Evolutionary conservation across 92 coral and sea anemone genomes (phyloP).

Genomic region (Montipora capitata): DNA sequence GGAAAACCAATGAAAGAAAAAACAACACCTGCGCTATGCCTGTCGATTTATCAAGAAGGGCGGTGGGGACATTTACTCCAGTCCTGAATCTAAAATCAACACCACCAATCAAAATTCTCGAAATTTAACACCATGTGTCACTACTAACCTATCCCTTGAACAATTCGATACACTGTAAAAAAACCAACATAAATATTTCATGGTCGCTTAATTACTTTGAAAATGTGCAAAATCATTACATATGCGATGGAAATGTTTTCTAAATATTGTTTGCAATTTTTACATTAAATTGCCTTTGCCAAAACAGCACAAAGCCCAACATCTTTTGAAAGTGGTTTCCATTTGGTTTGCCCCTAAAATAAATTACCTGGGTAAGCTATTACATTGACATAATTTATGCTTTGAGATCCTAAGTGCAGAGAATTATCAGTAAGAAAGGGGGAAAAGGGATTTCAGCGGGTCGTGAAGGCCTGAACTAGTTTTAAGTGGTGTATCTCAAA

Average conservation of each 20-base stretch:
- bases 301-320: background rate
- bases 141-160: background rate
- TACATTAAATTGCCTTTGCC: background rate
- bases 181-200: background rate
- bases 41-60: too few species aligned
- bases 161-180: background rate
- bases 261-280: background rate
- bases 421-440: too few species aligned
- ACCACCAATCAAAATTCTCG: background rate
- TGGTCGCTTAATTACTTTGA: background rate
- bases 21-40: background rate
- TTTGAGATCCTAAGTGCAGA: too few species aligned
- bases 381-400: too few species aligned
- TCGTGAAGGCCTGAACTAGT: too few species aligned
- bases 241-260: background rate
- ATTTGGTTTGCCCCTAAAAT: slow-evolving; percentile 18
- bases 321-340: background rate
- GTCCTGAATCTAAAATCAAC: too few species aligned
- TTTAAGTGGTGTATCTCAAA: too few species aligned
- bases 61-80: too few species aligned
- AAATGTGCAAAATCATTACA: background rate
- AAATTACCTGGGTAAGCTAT: slow-evolving; percentile 2
- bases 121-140: background rate
- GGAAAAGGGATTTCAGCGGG: too few species aligned
- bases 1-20: too few species aligned